Evolutionary conservation across 92 coral and sea anemone species (phyloP).

Genomic region (Micromussa lordhowensis): DNA sequence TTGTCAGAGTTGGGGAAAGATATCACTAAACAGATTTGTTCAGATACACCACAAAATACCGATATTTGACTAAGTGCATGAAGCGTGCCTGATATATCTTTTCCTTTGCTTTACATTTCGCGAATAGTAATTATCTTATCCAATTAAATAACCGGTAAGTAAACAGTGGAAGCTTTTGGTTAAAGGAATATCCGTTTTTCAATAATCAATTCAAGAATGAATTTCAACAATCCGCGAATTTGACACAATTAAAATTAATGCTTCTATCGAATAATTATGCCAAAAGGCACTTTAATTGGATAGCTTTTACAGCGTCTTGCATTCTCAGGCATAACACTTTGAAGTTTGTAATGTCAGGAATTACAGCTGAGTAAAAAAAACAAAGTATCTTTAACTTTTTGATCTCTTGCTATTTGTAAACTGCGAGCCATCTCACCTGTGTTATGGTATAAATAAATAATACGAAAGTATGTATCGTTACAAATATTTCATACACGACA

Average conservation of each 20-base stretch:
- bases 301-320: not conserved
- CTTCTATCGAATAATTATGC: too few species aligned
- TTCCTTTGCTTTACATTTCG: not conserved
- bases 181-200: not conserved
- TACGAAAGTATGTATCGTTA: not conserved
- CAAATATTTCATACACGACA: not conserved
- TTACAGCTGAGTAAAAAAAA: not conserved
- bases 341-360: not conserved
- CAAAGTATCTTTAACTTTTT: not conserved
- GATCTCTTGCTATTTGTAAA: not conserved
- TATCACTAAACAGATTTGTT: not conserved
- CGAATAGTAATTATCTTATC: not conserved
- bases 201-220: not conserved
- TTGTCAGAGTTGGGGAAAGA: not conserved
- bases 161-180: not conserved
- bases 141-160: not conserved
- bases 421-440: not conserved
- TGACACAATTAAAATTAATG: conserved; percentile 19
- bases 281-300: not conserved
- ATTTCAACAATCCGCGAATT: conserved; percentile 5
- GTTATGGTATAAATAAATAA: conserved; percentile 16
- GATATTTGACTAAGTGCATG: not conserved
- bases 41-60: not conserved
- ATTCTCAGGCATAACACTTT: not conserved
- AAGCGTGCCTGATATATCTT: not conserved